Conservation (phyloP, 37 sponge, comb jelly and placozoan species). For the Ephydatia muelleri region DNA sequence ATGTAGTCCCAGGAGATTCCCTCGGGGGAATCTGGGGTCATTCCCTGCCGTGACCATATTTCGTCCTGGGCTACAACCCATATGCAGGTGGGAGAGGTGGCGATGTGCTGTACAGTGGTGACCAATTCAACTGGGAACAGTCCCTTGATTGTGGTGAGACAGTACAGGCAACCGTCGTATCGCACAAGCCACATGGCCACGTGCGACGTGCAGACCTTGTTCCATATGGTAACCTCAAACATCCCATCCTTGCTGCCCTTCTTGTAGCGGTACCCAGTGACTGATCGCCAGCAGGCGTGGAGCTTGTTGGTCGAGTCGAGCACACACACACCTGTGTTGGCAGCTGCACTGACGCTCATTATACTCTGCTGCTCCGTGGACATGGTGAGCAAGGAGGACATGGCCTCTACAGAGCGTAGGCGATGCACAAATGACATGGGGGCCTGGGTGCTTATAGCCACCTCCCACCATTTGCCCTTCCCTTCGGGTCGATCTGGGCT, state of each 20-base stretch:
- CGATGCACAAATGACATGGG: background rate
- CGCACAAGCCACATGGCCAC: slow-evolving; percentile 65
- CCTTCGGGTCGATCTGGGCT: slow-evolving; percentile 38
- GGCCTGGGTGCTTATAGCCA: slow-evolving; percentile 17
- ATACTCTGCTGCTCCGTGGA: slow-evolving; percentile 6
- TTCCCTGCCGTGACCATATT: slow-evolving; percentile 70
- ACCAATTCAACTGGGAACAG: slow-evolving; percentile 40
- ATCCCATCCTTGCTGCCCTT: slow-evolving; percentile 41
- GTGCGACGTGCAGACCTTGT: slow-evolving; percentile 25
- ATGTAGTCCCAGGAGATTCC: slow-evolving; percentile 79
- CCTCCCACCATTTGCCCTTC: slow-evolving; percentile 79
- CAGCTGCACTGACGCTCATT: slow-evolving; percentile 26
- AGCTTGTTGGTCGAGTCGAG: slow-evolving; percentile 46
- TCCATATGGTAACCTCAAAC: slow-evolving; percentile 59
- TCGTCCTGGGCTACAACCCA: slow-evolving; percentile 64
- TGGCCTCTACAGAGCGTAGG: background rate
- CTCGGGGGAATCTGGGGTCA: slow-evolving; percentile 43
- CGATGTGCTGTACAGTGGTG: slow-evolving; percentile 16
- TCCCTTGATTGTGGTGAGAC: slow-evolving; percentile 23
- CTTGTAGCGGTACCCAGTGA: slow-evolving; percentile 63
- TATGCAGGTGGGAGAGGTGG: slow-evolving; percentile 55
- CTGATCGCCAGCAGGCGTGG: slow-evolving; percentile 53
- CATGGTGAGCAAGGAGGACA: slow-evolving; percentile 20
- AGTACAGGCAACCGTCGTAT: slow-evolving; percentile 66
- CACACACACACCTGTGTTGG: slow-evolving; percentile 49